Evolutionary conservation across 2,888 invertebrate species (phyloP), one percentile per base, ranked within the genome.

Genomic region (Pandemis heparana): DNA sequence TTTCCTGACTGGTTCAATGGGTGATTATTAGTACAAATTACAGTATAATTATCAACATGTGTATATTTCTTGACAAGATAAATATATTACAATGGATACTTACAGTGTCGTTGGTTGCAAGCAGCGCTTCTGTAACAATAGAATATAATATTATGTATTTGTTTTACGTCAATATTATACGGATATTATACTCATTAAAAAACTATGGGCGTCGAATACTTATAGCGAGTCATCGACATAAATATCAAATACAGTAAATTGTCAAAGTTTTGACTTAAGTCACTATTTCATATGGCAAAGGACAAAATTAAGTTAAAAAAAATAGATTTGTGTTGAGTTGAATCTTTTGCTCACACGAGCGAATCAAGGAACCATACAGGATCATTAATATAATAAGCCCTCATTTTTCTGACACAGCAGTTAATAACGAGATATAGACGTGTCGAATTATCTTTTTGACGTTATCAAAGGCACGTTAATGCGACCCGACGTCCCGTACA

Each of bases 401-500:
- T 32, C 7, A 23, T 60, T 71, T 53, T 70, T 71, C 41, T 65
- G 59, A 71, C 71, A 39, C n/a, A 66, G 43, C 53, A 18, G 62
- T 64, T 39, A 69, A 56, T 56, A 63, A 41, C 48, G 56, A 41
- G 68, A 63, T 68, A 59, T 56, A 73, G 67, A 60, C 62, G 61
- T 60, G 73, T 73, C 68, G 63, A 71, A 73, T 68, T 73, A 68
- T 59, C 62, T 73, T 59, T 43, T 51, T 39, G 63, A 68, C 63
- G 73, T 69, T 73, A 69, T 69, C 68, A 69, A 73, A 73, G 48
- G 39, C 63, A 67, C 68, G 63, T 48, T 73, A 73, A 73, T 69
- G 59, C 59, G 56, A 59, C 12, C 56, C 63, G 68, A 73, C 73
- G 68, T 69, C 16, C 64, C 59, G 67, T 38, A 69, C 63, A 64